A percentile compares a stretch with the other conserved stretches of the same genome.
Conservation (phyloP, 2,113 vertebrate genomes). For the Echinops telfairi region DNA sequence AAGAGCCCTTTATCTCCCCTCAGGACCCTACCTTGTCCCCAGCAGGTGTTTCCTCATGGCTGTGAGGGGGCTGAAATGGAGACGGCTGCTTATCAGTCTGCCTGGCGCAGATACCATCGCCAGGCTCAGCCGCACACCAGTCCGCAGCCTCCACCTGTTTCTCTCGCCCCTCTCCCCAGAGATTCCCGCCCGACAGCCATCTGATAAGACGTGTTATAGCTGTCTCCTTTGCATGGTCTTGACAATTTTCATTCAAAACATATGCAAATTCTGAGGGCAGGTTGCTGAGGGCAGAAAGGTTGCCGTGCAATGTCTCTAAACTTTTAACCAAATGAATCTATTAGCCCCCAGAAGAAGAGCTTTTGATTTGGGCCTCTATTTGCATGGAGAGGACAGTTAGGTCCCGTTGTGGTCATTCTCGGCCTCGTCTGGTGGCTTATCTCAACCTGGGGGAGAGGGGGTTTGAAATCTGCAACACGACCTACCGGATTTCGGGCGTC, state of each 20-base stretch:
- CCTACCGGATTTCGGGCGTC: background rate
- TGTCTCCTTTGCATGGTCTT: constrained; percentile 88
- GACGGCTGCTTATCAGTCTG: constrained; percentile 69
- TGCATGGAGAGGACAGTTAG: constrained; percentile 82
- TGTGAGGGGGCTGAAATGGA: constrained; percentile 53
- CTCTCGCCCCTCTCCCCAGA: constrained; percentile 58
- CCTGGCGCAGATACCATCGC: background rate
- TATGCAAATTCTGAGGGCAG: constrained; percentile 89
- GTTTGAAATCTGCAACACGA: background rate
- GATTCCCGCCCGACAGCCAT: constrained; percentile 82
- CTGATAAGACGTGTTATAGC: constrained; percentile 84
- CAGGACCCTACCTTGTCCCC: background rate
- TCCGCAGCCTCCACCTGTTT: constrained; percentile 10
- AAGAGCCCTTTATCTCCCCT: constrained; percentile 41
- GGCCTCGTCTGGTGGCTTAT: background rate
- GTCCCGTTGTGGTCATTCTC: background rate
- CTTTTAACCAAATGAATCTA: constrained; percentile 85
- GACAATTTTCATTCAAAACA: constrained; percentile 87
- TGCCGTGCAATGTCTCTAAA: constrained; percentile 82
- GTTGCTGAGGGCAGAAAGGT: constrained; percentile 83
- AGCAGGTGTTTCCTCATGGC: constrained; percentile 48
- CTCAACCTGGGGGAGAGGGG: background rate
- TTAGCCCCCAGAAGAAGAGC: constrained; percentile 75
- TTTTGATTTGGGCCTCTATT: constrained; percentile 84
- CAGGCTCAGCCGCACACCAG: background rate